Evolutionary conservation across 37 sponge, comb jelly and placozoan species (phyloP), one percentile per base, ranked within the genome.

Genomic region (Geodia barretti): DNA sequence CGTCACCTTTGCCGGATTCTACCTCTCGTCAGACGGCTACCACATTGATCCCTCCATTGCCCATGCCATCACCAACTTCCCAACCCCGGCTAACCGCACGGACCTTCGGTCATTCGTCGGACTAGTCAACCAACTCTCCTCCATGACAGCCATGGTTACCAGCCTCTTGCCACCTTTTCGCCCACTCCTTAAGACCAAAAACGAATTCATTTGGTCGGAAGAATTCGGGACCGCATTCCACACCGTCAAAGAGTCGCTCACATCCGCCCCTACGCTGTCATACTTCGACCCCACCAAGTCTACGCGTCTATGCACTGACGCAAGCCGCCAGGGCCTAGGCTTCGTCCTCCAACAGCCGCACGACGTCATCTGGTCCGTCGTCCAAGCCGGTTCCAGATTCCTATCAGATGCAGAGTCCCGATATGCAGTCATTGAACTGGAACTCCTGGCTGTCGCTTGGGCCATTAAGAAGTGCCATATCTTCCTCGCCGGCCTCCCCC

Each of bases 381-480:
- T 71, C 1, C 86, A 85, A 26, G 78, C 79, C 9, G 86, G 79
- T 39, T 78, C 73, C 0, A 32, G 79, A 25, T 84, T 84, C 41
- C 63, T 84, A n/a, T 41, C 84, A 3, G 77, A 84, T 58, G 39
- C 77, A 0, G 78, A 76, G 33, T 41, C 64, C 28, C 37, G 85
- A 29, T 76, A 84, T 54, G 78, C 77, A 23, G 42, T 85, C 32
- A 85, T 85, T 28, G 86, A 85, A 38, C 43, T 85, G 17, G 86
- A 85, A 62, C 30, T 80, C 43, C 60, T 85, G 0, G 79, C 75
- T 23, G 74, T 85, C 32, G 26, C 79, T 25, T 85, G 86, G 86
- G 86, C 79, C 19, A 72, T 77, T 25, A 68, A 32, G 25, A 77
- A 85, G 26, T 76, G 79, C 78, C 38, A 77, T 2, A 33, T 76